A percentile compares a stretch with the other conserved stretches of the same genome.
Evolutionary conservation across 2,113 vertebrate genomes (phyloP).

Genomic region (Stigmatopora nigra): DNA sequence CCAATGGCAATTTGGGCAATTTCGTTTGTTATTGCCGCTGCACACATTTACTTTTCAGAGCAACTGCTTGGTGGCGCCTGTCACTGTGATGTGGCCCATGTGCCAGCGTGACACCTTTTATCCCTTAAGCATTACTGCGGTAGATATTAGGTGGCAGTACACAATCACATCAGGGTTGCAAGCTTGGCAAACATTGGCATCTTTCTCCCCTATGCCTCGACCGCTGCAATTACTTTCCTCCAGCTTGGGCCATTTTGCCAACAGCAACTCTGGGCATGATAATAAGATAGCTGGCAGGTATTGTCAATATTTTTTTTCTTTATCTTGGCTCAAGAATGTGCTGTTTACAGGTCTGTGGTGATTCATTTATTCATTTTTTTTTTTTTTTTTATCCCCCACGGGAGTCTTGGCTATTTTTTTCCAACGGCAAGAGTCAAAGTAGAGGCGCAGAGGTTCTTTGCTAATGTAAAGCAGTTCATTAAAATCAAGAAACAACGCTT

Average conservation of each 20-base stretch:
- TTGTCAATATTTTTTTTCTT: slow-evolving; percentile 63
- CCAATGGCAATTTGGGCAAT: background rate
- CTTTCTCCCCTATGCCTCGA: slow-evolving; percentile 9
- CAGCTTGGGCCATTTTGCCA: slow-evolving; percentile 55
- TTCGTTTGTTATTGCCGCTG: background rate
- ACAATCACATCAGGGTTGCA: slow-evolving; percentile 35
- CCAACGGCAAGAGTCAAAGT: slow-evolving; percentile 47
- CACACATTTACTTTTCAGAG: slow-evolving; percentile 12
- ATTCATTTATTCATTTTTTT: slow-evolving; percentile 30
- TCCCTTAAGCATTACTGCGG: slow-evolving; percentile 36
- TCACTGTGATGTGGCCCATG: slow-evolving; percentile 20
- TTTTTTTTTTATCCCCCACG: slow-evolving; percentile 10
- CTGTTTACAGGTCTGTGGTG: slow-evolving; percentile 64
- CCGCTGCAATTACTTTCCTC: slow-evolving; percentile 28
- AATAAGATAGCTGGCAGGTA: slow-evolving; percentile 60
- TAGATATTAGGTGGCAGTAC: slow-evolving; percentile 35
- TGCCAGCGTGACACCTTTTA: slow-evolving; percentile 32
- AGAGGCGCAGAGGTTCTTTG: slow-evolving; percentile 30
- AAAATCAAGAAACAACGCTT: slow-evolving; percentile 55
- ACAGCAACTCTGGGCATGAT: slow-evolving; percentile 52
- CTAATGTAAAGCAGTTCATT: slow-evolving; percentile 61
- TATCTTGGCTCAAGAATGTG: slow-evolving; percentile 60
- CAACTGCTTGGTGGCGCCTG: slow-evolving; percentile 22
- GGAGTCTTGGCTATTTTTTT: slow-evolving; percentile 30
- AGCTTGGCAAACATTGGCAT: slow-evolving; percentile 42